Evolutionary conservation across 2,797 vertebrate species (phyloP).

Genomic region (Squalus acanthias): DNA sequence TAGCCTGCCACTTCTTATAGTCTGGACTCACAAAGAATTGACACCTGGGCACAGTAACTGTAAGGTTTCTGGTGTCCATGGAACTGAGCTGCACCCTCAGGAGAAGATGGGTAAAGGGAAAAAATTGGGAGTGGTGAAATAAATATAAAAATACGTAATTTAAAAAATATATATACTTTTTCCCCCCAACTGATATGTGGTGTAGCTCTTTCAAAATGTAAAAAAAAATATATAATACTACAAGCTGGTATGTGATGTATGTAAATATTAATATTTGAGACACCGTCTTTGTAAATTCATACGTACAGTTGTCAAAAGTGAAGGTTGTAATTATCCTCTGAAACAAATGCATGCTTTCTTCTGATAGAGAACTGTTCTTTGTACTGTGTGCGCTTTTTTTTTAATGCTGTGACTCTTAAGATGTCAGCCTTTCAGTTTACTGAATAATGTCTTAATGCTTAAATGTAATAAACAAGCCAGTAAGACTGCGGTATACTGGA

Average conservation of each 20-base stretch:
- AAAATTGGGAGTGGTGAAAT: neutral
- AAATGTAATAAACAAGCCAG: constrained; percentile 36
- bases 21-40: neutral
- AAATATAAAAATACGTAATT: neutral
- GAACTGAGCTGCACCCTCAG: neutral
- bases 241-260: neutral
- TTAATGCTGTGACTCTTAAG: neutral
- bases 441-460: constrained; percentile 12
- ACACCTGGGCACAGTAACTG: neutral
- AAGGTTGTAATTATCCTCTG: constrained; percentile 30
- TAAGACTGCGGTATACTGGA: neutral
- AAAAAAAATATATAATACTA: neutral
- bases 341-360: constrained; percentile 31
- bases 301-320: constrained; percentile 2
- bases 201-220: neutral
- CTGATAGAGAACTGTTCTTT: constrained; percentile 4
- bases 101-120: neutral
- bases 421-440: neutral
- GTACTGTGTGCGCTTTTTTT: neutral
- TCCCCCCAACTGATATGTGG: neutral
- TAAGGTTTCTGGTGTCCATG: no score
- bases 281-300: constrained; percentile 17
- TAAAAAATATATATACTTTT: neutral
- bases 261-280: constrained; percentile 36
- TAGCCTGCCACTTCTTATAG: neutral